These are phyloP conservation scores for Xenopus laevis DNA, from an alignment of 2,113 vertebrate species.

Conservation along the genomic window DNA sequence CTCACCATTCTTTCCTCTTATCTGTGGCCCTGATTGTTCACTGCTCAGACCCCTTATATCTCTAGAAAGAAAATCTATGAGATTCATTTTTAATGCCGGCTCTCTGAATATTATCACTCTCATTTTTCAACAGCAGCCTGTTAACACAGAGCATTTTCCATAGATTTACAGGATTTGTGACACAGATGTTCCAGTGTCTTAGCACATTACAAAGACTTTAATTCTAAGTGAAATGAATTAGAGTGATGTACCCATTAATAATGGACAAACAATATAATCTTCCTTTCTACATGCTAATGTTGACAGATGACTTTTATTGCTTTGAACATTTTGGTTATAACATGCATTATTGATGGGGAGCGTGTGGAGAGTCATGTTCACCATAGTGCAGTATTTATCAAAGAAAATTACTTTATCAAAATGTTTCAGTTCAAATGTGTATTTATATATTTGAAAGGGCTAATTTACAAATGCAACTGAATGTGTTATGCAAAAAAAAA, in stretches of 20 bases:
- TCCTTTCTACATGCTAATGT: neutral
- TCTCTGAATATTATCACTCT: conserved; percentile 9
- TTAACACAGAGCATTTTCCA: conserved; percentile 27
- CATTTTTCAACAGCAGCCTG: conserved; percentile 21
- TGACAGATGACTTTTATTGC: conserved; percentile 22
- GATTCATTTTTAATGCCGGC: conserved; percentile 4
- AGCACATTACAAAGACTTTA: conserved; percentile 19
- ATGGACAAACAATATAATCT: conserved; percentile 21
- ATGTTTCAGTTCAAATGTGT: no score
- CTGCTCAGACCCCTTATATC: conserved; percentile 7
- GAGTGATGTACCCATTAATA: conserved; percentile 13
- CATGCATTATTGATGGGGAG: neutral
- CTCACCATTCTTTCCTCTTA: conserved; percentile 31
- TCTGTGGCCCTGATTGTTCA: neutral
- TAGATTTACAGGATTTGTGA: conserved; percentile 34
- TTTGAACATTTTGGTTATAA: conserved; percentile 7
- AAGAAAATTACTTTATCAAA: no score
- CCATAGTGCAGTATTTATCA: no score
- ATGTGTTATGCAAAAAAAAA: no score
- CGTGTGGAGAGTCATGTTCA: no score
- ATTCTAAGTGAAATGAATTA: conserved; percentile 35
- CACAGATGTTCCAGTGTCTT: conserved; percentile 25
- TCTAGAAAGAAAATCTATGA: conserved; percentile 7
- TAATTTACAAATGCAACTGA: no score
- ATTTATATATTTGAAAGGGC: no score